Base-by-base conservation (phyloP, 2,888 invertebrate species). In the Cepaea hortensis region DNA sequence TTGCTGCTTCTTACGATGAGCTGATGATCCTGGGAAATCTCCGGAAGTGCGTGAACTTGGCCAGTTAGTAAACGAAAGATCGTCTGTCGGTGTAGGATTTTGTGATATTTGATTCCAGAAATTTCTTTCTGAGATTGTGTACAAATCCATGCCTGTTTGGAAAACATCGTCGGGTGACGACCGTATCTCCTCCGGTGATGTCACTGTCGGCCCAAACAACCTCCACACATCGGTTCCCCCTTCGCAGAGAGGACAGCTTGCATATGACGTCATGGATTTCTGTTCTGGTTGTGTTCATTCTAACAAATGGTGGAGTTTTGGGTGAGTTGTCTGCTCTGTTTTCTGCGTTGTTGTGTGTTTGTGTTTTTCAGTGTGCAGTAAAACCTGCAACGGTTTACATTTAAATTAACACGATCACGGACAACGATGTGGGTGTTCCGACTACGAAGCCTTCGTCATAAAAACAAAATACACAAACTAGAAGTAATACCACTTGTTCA, bases 81-180 rank as follows among this genome's bases (percentile, higher is more conserved):
- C 55, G 9, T 55, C 55, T 55, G 55, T 4, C 4, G 4, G 55
- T 55, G 55, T 55, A 55, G 5, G 5, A 55, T 9, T 9, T 55
- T 55, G 55, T 55, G 55, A 55, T 55, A 55, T 55, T 55, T 55
- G 55, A 55, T 55, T 55, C 55, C 55, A 55, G 55, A 55, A 55
- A 55, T 55, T 55, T 55, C 55, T 55, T 55, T 9, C 20, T 7
- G 55, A 48, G n/a, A 55, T 20, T 35, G 65, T 65, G 46, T 81
- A 68, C 15, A 81, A 81, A 35, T 81, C 81, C 65, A 81, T 81
- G 81, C 81, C 81, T 81, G 81, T 65, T 81, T 68, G 81, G 81
- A 81, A 46, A 20, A 13, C 48, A 35, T 35, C 68, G 50, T 81
- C 81, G 35, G 20, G 81, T 81, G 81, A 81, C 81, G 46, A 81